Conservation (phyloP, 2,797 vertebrate species). For the Anabas testudineus region DNA sequence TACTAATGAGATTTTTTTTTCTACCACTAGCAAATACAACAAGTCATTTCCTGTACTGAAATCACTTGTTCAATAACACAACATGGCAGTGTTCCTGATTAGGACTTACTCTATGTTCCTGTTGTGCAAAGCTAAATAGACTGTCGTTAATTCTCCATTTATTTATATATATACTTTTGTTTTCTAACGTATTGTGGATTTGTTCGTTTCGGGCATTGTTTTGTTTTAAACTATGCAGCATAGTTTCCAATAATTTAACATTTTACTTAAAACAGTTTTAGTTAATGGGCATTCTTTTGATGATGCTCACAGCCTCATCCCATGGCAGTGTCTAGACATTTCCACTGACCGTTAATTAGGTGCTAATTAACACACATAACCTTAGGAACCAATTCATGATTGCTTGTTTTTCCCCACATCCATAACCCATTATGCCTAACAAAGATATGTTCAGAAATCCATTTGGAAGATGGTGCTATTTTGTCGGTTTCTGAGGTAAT, state of each 20-base stretch:
- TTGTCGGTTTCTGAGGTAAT: constrained; percentile 36
- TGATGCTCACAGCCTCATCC: constrained; percentile 20
- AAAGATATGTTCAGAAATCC: constrained; percentile 63
- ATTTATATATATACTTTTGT: background rate
- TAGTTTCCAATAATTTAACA: constrained; percentile 11
- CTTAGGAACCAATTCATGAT: constrained; percentile 52
- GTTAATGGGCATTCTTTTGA: constrained; percentile 25
- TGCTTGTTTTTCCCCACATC: constrained; percentile 49
- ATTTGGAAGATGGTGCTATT: constrained; percentile 52
- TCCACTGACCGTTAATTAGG: constrained; percentile 69
- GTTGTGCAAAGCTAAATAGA: constrained; percentile 15
- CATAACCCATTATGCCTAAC: constrained; percentile 61
- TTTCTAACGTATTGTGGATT: background rate
- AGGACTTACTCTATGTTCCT: constrained; percentile 17
- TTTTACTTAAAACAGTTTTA: constrained; percentile 11
- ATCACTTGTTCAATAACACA: constrained; percentile 2
- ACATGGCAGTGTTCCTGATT: constrained; percentile 11
- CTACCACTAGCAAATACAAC: constrained; percentile 34
- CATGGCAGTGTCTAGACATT: constrained; percentile 32
- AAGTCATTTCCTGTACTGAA: constrained; percentile 46
- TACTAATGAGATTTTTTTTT: constrained; percentile 64
- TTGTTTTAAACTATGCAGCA: constrained; percentile 10
- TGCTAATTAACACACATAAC: constrained; percentile 74
- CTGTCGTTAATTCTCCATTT: constrained; percentile 11
- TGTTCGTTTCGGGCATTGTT: constrained; percentile 16